phyloP scores from a whole-genome alignment of 2,113 vertebrate genomes.

The Dromaius novaehollandiae region DNA sequence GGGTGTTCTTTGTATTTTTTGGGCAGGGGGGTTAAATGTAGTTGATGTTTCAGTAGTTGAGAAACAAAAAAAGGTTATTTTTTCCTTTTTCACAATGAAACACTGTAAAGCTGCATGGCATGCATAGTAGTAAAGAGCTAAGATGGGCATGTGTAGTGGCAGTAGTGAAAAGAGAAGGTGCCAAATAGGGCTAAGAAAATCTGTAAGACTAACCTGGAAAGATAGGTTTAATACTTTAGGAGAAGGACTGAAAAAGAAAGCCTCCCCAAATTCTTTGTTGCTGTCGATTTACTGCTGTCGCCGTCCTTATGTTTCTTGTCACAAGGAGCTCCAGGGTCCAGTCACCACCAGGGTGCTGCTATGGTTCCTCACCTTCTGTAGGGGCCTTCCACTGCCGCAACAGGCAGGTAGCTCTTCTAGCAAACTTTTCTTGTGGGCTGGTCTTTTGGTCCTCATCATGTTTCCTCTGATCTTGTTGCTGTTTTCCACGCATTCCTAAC shows the following conservation, averaged over 20 bases:
- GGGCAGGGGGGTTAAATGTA: neutral
- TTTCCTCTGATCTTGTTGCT: neutral
- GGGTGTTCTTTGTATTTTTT: neutral
- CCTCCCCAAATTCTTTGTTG: neutral
- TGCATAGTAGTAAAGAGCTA: neutral
- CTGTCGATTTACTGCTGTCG: neutral
- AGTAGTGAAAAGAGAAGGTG: neutral
- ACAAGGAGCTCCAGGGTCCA: neutral
- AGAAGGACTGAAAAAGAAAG: neutral
- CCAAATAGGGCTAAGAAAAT: neutral
- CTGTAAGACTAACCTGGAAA: neutral
- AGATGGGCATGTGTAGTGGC: neutral
- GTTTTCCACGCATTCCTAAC: neutral
- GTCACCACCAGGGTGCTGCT: neutral
- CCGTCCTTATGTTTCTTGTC: neutral
- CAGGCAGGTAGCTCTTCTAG: neutral
- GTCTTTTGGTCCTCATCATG: neutral
- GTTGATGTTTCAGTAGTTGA: neutral
- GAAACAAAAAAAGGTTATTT: neutral
- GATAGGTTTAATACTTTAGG: neutral
- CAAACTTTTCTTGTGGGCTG: neutral
- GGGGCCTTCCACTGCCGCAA: neutral
- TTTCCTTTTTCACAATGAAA: neutral
- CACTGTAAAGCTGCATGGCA: neutral
- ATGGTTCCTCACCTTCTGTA: neutral